Evolutionary conservation across 2,888 invertebrate species (phyloP).

Genomic region (Plemyria rubiginata): DNA sequence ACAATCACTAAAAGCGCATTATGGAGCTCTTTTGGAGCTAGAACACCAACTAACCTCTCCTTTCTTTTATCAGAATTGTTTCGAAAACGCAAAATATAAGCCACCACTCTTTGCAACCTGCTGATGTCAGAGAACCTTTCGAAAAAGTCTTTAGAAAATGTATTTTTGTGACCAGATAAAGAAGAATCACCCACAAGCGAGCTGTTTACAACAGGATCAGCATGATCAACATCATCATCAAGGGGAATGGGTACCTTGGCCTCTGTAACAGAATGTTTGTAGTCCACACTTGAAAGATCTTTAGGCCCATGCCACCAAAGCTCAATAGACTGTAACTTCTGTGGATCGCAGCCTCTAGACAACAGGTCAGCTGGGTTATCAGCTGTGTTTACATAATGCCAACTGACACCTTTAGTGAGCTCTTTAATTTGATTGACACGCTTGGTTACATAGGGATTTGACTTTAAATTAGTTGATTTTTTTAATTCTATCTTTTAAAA

Average conservation of each 20-base stretch:
- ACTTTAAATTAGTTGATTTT: conserved; percentile 1
- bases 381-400: conserved; percentile 3
- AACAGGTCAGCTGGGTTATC: conserved; percentile 3
- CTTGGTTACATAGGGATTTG: not conserved
- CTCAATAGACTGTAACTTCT: not conserved
- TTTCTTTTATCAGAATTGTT: not conserved
- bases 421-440: conserved; percentile 2
- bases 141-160: not conserved
- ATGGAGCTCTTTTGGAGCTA: conserved; percentile 4
- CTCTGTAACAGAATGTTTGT: not conserved
- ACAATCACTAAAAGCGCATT: not conserved
- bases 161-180: not conserved
- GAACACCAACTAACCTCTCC: not conserved
- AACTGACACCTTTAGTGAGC: not conserved
- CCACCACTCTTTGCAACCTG: conserved; percentile 8
- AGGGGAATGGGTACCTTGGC: not conserved
- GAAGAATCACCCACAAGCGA: not conserved
- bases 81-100: conserved; percentile 12
- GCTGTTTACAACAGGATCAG: conserved; percentile 1
- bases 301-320: conserved; percentile 3
- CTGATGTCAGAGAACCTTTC: conserved; percentile 7
- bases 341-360: not conserved
- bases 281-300: not conserved
- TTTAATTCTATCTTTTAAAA: not conserved
- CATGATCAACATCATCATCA: not conserved